A percentile compares a stretch with the other conserved stretches of the same genome.
Evolutionary conservation across 2,113 vertebrate species (phyloP).

Genomic region (Chloebia gouldiae): DNA sequence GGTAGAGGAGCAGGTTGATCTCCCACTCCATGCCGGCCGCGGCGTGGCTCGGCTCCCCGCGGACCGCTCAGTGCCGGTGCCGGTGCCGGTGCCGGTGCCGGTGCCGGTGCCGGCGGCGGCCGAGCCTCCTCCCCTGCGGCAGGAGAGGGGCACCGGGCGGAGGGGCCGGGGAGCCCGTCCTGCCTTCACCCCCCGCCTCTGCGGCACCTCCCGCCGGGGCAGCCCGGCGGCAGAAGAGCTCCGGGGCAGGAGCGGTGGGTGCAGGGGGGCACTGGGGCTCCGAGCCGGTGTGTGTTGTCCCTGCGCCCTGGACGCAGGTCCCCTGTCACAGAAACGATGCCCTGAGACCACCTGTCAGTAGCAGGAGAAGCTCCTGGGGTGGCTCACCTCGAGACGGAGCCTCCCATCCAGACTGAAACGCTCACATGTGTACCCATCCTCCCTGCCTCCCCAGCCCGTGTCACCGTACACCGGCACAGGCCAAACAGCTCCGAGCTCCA

Average conservation of each 20-base stretch:
- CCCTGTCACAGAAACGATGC: not conserved
- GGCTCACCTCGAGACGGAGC: not conserved
- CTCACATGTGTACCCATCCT: not conserved
- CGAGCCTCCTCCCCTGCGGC: slow-evolving; percentile 22
- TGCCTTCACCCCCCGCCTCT: not conserved
- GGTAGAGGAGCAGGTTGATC: slow-evolving; percentile 86
- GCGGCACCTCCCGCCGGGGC: not conserved
- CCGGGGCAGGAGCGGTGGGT: not conserved
- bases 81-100: not conserved
- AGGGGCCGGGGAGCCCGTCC: not conserved
- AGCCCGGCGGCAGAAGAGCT: not conserved
- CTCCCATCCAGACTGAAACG: not conserved
- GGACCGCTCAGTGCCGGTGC: not conserved
- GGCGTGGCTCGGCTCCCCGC: not conserved
- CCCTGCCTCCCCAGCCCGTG: not conserved
- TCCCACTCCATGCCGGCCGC: slow-evolving; percentile 78
- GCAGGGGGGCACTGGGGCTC: not conserved
- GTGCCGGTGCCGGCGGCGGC: not conserved
- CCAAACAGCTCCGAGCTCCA: not conserved
- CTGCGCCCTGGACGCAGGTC: not conserved
- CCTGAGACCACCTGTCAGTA: not conserved
- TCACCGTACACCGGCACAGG: not conserved
- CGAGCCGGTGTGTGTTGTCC: not conserved
- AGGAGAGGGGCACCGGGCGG: not conserved
- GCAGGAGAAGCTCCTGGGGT: not conserved